Conservation (phyloP, 2,888 invertebrate species). For the Netelia virgata region DNA sequence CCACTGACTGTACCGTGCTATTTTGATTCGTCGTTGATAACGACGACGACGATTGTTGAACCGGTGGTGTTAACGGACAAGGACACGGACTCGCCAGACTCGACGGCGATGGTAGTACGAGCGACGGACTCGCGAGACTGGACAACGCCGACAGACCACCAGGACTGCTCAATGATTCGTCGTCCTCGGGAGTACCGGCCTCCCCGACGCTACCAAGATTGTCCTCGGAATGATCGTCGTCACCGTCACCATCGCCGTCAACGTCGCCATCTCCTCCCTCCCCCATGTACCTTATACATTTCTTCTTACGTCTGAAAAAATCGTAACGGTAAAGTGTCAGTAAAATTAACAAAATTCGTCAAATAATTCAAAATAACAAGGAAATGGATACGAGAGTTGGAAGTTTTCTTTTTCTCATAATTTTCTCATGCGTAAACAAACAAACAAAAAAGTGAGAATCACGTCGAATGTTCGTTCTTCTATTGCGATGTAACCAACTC, state of each 20-base stretch:
- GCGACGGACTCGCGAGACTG: conserved; percentile 90
- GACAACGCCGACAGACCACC: conserved; percentile 89
- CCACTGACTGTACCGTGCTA: conserved; percentile 80
- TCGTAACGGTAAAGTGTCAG: conserved; percentile 23
- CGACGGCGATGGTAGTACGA: conserved; percentile 92
- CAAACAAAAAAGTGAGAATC: no score
- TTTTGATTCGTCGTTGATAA: conserved; percentile 82
- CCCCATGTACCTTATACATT: conserved; percentile 98
- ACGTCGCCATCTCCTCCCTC: conserved; percentile 89
- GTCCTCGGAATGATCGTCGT: conserved; percentile 89
- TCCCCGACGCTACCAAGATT: conserved; percentile 93
- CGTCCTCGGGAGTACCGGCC: conserved; percentile 87
- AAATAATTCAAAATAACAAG: not conserved
- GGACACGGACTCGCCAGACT: conserved; percentile 88
- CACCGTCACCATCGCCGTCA: conserved; percentile 88
- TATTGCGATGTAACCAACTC: conserved; percentile 18
- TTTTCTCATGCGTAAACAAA: conserved; percentile 4
- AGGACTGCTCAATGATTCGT: conserved; percentile 86
- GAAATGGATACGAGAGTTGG: not conserved
- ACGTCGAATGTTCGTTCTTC: not conserved
- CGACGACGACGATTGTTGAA: conserved; percentile 80
- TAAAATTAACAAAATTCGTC: not conserved
- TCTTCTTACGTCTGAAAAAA: conserved; percentile 96
- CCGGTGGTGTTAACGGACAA: conserved; percentile 85
- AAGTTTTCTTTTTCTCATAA: not conserved